Evolutionary conservation across 2,113 vertebrate genomes (phyloP).

Genomic region (Microcebus tavaratra): DNA sequence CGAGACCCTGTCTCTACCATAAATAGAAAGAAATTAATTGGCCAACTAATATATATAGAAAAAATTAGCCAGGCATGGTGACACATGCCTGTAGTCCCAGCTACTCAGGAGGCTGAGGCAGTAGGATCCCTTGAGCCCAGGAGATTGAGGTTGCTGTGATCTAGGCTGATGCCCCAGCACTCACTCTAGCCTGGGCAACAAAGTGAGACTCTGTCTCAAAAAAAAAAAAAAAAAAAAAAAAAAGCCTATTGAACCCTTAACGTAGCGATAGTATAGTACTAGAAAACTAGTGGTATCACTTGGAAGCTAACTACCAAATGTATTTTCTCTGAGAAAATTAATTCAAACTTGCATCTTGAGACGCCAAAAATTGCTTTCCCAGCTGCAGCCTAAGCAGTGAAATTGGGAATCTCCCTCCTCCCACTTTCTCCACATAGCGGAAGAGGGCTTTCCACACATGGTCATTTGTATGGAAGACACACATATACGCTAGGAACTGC

Average conservation of each 20-base stretch:
- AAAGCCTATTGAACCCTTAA: neutral
- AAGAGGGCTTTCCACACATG: conserved; percentile 26
- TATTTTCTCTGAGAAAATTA: conserved; percentile 56
- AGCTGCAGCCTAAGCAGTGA: conserved; percentile 35
- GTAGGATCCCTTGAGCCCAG: too few relatives aligned
- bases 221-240: conserved; percentile 11
- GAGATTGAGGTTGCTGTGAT: too few relatives aligned
- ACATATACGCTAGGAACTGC: conserved; percentile 9
- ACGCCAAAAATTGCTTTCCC: conserved; percentile 29
- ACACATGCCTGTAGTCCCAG: too few relatives aligned
- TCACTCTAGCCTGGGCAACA: too few relatives aligned
- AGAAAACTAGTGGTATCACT: neutral
- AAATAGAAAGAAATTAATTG: too few relatives aligned
- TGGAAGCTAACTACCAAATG: neutral
- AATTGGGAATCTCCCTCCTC: conserved; percentile 21
- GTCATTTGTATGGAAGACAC: conserved; percentile 65
- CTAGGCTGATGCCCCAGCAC: too few relatives aligned
- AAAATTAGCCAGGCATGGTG: too few relatives aligned
- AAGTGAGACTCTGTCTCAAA: too few relatives aligned
- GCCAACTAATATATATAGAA: too few relatives aligned
- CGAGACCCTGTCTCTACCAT: too few relatives aligned
- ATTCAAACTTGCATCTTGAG: conserved; percentile 45
- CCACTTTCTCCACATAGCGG: neutral
- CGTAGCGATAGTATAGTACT: neutral
- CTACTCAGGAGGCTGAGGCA: too few relatives aligned